Conservation (phyloP, 2,888 invertebrate species). For the Ophion slaviceki region DNA sequence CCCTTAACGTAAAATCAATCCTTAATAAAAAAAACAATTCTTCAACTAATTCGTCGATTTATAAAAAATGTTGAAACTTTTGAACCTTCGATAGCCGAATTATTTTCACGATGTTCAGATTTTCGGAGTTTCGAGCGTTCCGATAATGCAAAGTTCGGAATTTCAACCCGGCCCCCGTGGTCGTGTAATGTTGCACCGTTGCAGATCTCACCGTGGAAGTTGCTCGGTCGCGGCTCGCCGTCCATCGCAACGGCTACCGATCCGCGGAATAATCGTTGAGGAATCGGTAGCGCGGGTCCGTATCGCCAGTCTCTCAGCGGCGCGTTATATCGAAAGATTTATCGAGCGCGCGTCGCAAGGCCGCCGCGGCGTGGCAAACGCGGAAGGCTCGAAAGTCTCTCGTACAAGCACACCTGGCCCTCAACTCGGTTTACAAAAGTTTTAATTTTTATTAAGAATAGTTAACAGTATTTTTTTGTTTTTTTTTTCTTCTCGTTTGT, state of each 20-base stretch:
- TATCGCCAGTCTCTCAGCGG: not conserved
- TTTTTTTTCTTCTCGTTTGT: conserved; percentile 76
- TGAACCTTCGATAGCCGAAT: too few species aligned
- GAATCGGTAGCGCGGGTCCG: not conserved
- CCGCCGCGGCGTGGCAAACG: too few species aligned
- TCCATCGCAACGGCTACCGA: conserved; percentile 43
- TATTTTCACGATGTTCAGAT: too few species aligned
- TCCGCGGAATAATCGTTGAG: conserved; percentile 25
- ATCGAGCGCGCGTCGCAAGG: too few species aligned
- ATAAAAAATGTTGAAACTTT: too few species aligned
- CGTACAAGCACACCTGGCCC: conserved; percentile 12
- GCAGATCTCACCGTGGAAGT: conserved; percentile 78
- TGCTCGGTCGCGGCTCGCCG: conserved; percentile 71
- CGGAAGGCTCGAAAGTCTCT: not conserved
- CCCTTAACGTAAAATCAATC: too few species aligned
- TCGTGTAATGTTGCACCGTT: conserved; percentile 15
- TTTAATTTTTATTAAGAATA: conserved; percentile 83
- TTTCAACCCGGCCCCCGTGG: too few species aligned
- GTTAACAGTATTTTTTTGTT: conserved; percentile 81
- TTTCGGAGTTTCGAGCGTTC: too few species aligned
- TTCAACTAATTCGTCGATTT: too few species aligned
- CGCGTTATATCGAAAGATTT: too few species aligned
- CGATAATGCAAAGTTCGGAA: too few species aligned
- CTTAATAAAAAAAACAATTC: too few species aligned
- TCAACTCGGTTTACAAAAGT: conserved; percentile 82